Base-by-base conservation (phyloP, 2,113 vertebrate species). In the Onychostoma macrolepis region DNA sequence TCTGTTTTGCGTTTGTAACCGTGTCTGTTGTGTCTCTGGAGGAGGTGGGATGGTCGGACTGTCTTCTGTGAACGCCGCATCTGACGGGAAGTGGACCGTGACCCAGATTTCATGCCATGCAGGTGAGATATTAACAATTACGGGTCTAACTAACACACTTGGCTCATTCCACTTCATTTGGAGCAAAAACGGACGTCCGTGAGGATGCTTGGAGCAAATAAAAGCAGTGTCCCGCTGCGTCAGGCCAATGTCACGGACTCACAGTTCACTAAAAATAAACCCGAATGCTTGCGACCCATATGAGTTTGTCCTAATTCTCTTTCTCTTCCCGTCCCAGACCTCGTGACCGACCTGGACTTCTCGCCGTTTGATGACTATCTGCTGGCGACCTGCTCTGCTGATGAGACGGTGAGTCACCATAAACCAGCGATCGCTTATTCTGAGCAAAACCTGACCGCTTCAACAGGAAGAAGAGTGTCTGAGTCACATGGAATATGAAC, bases 271-370 rank as follows among this genome's bases (percentile, higher is more conserved):
- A 74, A 78, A 89, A 88, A 80, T 89, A 1, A 87, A 48, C 28
- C 1, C 4, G 41, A 33, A 75, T 65, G 86, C 76, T 19, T 76
- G 33, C 83, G 80, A 86, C 63, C 72, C 30, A 21, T 41, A 88
- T 61, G 17, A 63, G 7, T 36, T 67, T 88, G 38, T n/a, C 53
- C 61, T 63, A 74, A 72, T 86, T 38, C 13, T 78, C 48, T 78
- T 85, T 80, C 33, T 58, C 41, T 56, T 56, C 48, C 65, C 88
- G 63, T 90, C 80, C 72, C 92, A 99, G 98, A 97, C 92, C 91
- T 95, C 85, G 93, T 99, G 90, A 97, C 96, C 0, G 98, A 99
- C 89, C 94, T 99, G 92, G 97, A 97, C 92, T 99, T 99, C 88
- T 99, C 97, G 0, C 97, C 97, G 4, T 99, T 99, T 2, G 97